Evolutionary conservation across 2,888 invertebrate genomes (phyloP).

Genomic region (Pedicia rivosa): DNA sequence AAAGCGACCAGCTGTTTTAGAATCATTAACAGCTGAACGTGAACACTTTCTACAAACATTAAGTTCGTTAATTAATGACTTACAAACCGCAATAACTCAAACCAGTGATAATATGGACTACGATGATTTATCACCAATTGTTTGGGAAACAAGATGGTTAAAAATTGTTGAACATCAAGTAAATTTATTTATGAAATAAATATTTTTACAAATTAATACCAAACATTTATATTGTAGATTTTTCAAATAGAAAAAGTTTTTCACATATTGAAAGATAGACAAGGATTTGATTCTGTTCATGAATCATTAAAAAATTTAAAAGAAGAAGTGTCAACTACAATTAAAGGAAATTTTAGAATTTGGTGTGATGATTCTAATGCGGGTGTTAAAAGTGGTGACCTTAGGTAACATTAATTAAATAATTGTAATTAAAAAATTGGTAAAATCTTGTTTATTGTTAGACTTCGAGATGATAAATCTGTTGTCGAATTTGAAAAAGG

Average conservation of each 20-base stretch:
- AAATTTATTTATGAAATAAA: conserved; percentile 2
- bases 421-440: neutral
- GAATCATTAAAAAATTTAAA: conserved; percentile 27
- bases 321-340: conserved; percentile 26
- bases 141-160: conserved; percentile 30
- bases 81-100: conserved; percentile 24
- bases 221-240: conserved; percentile 15
- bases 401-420: conserved; percentile 17
- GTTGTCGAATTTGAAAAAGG: conserved; percentile 62
- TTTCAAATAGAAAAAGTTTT: conserved; percentile 28
- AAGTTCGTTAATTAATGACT: conserved; percentile 39
- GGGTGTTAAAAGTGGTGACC: conserved; percentile 26
- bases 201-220: neutral
- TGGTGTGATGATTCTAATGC: conserved; percentile 28
- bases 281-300: conserved; percentile 26
- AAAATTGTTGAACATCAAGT: conserved; percentile 29
- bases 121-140: conserved; percentile 27
- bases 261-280: conserved; percentile 26
- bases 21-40: conserved; percentile 52
- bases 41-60: conserved; percentile 60
- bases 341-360: conserved; percentile 29
- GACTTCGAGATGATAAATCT: conserved; percentile 48
- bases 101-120: conserved; percentile 23
- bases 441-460: conserved; percentile 15
- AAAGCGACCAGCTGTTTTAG: conserved; percentile 52